Conservation (phyloP, 1,140 invertebrate species). For the Drosophila ogumai region DNA sequence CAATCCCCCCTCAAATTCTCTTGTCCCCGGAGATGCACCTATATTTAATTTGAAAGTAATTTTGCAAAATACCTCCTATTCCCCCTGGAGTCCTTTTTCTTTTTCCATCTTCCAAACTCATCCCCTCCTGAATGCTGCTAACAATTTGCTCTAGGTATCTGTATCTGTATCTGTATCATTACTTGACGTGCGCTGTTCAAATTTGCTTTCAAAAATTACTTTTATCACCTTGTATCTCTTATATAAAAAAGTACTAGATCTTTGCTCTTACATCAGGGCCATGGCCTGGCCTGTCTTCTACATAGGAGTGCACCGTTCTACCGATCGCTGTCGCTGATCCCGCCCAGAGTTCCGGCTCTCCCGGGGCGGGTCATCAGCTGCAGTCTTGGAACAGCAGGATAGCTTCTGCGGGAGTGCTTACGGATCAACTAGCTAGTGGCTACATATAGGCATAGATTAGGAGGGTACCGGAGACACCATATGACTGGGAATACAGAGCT, state of each 20-base stretch:
- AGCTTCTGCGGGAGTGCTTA: slow-evolving; percentile 31
- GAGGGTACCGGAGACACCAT: background rate
- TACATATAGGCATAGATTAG: background rate
- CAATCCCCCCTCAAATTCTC: slow-evolving; percentile 25
- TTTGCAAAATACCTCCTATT: slow-evolving; percentile 5
- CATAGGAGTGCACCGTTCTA: slow-evolving; percentile 34
- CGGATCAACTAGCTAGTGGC: slow-evolving; percentile 40
- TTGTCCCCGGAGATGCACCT: slow-evolving; percentile 2
- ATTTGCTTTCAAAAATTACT: slow-evolving; percentile 47
- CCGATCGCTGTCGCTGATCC: slow-evolving; percentile 3
- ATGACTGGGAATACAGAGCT: background rate
- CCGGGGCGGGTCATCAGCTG: slow-evolving; percentile 11
- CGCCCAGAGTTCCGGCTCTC: slow-evolving; percentile 4
- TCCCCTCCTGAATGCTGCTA: slow-evolving; percentile 14
- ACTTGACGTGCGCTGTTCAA: slow-evolving; percentile 38
- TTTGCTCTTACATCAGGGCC: slow-evolving; percentile 25
- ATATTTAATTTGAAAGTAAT: slow-evolving; percentile 17
- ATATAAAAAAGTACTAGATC: slow-evolving; percentile 51
- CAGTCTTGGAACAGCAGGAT: slow-evolving; percentile 44
- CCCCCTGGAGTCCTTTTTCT: slow-evolving; percentile 5
- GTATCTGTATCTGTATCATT: slow-evolving; percentile 15
- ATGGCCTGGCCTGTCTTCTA: slow-evolving; percentile 31
- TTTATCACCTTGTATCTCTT: slow-evolving; percentile 60
- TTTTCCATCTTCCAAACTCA: background rate
- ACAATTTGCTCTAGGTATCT: slow-evolving; percentile 54